A percentile compares a stretch with the other conserved stretches of the same genome.
Evolutionary conservation across 2,113 vertebrate genomes (phyloP).

Genomic region (Leiothrix lutea): DNA sequence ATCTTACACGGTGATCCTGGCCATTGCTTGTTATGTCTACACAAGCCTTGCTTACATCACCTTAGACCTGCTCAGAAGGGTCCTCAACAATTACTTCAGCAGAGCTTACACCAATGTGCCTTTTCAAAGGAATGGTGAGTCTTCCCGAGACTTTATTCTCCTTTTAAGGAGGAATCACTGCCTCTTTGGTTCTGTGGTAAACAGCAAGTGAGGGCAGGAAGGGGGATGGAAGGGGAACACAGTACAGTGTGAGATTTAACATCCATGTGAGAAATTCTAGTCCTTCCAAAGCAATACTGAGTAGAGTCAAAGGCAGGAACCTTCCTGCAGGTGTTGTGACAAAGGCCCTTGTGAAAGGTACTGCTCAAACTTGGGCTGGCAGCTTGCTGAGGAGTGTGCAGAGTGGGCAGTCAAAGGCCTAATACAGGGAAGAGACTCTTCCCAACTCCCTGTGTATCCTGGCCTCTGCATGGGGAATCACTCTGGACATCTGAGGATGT

Average conservation of each 20-base stretch:
- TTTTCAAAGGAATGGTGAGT: conserved; percentile 89
- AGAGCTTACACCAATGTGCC: conserved; percentile 81
- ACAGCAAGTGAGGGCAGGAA: background rate
- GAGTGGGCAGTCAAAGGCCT: background rate
- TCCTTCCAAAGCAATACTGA: background rate
- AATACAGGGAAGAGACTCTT: background rate
- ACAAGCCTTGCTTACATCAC: conserved; percentile 92
- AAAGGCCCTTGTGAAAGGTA: background rate
- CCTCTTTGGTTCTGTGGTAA: background rate
- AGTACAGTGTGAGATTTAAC: background rate
- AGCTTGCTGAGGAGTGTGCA: background rate
- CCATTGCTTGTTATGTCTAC: conserved; percentile 84
- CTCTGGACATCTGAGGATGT: background rate
- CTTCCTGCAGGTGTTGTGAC: background rate
- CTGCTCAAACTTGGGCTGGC: background rate
- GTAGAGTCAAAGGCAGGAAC: background rate
- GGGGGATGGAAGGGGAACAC: background rate
- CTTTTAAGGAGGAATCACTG: background rate
- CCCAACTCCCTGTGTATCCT: background rate
- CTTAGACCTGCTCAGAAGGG: conserved; percentile 85
- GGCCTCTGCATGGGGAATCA: background rate
- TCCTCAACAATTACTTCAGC: conserved; percentile 82
- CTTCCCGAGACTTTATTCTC: background rate
- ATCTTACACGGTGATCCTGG: conserved; percentile 82
- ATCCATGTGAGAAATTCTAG: background rate